Percentiles rank a stretch among this genome's conserved stretches.
Conservation (phyloP, 2,113 vertebrate genomes). For the Holacanthus passer region DNA sequence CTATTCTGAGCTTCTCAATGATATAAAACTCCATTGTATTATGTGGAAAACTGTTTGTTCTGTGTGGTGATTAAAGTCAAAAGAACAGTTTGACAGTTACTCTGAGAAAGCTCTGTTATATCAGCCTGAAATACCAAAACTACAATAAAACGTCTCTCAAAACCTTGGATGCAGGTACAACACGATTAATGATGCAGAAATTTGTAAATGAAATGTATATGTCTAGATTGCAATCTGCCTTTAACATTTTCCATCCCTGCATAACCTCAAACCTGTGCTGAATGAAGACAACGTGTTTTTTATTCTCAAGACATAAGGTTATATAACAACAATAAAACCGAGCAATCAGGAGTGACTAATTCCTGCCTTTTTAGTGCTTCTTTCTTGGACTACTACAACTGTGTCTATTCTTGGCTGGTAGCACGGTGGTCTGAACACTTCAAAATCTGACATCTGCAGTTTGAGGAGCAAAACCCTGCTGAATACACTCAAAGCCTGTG, state of each 20-base stretch:
- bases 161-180: too few species aligned
- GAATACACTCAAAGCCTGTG: background rate
- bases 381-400: too few species aligned
- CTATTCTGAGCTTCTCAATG: slow-evolving; percentile 1
- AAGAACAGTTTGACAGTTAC: slow-evolving; percentile 6
- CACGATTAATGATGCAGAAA: background rate
- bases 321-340: too few species aligned
- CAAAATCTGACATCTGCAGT: too few species aligned
- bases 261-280: background rate
- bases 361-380: too few species aligned
- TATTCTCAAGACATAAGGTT: background rate
- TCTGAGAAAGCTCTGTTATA: too few species aligned
- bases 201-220: background rate
- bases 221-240: background rate
- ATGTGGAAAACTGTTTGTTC: background rate
- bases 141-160: too few species aligned
- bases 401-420: background rate
- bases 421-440: background rate
- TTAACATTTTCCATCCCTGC: background rate
- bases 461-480: background rate
- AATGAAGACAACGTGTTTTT: background rate
- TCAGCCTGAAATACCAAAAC: too few species aligned
- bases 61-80: background rate
- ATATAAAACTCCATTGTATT: background rate
- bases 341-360: too few species aligned